Conservation (phyloP, 2,797 vertebrate genomes). For the Pangasius sanitwongsei region DNA sequence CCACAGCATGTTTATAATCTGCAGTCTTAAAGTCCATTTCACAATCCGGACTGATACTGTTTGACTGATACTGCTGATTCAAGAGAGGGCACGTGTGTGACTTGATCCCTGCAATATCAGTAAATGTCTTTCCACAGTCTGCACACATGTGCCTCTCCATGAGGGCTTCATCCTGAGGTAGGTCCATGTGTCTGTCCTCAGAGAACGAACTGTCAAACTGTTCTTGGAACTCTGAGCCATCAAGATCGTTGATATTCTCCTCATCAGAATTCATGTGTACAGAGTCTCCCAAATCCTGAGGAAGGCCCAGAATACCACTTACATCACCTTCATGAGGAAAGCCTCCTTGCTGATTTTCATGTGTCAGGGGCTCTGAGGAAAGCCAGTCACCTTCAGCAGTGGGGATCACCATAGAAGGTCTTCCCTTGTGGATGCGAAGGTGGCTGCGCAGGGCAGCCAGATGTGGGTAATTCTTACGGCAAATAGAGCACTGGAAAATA, state of each 20-base stretch:
- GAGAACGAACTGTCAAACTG: conserved; percentile 68
- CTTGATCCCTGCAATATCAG: conserved; percentile 77
- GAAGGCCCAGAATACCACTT: conserved; percentile 51
- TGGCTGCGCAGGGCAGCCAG: conserved; percentile 88
- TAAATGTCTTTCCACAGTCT: conserved; percentile 78
- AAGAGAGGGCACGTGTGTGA: conserved; percentile 74
- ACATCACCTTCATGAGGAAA: conserved; percentile 62
- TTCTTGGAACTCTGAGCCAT: conserved; percentile 60
- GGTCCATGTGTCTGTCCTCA: conserved; percentile 64
- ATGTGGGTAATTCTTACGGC: conserved; percentile 85
- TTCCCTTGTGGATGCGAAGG: conserved; percentile 85
- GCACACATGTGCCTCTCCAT: conserved; percentile 82
- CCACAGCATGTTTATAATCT: conserved; percentile 57
- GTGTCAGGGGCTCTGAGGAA: conserved; percentile 73
- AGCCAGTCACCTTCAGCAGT: conserved; percentile 75
- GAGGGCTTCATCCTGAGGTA: conserved; percentile 72
- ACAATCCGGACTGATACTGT: conserved; percentile 57
- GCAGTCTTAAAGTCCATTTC: conserved; percentile 63
- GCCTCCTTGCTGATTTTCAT: conserved; percentile 69
- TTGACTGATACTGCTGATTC: conserved; percentile 66
- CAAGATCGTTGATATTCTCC: conserved; percentile 47
- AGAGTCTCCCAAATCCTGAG: conserved; percentile 59
- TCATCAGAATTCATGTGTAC: conserved; percentile 53
- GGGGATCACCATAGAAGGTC: conserved; percentile 64
- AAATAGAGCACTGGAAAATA: conserved; percentile 85